Conservation (phyloP, 2,797 vertebrate species). For the Periparus ater region DNA sequence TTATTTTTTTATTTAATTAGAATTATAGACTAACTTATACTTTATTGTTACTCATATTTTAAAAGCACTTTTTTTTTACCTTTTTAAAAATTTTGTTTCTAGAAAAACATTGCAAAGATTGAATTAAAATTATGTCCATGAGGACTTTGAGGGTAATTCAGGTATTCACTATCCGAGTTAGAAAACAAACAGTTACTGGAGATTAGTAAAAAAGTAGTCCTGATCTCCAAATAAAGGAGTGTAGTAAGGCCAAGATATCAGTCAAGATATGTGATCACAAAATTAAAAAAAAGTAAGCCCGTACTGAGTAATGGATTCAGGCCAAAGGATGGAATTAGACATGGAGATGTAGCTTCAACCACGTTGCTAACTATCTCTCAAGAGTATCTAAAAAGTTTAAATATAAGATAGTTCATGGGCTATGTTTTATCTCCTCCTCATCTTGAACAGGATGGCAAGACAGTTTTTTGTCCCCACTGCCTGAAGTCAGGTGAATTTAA, state of each 20-base stretch:
- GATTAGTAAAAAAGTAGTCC: not conserved
- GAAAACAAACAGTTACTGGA: not conserved
- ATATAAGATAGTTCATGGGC: not conserved
- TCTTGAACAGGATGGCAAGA: not conserved
- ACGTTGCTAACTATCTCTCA: not conserved
- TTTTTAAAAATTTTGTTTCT: not conserved
- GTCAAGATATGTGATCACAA: not conserved
- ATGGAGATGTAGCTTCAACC: not conserved
- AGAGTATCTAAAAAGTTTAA: not conserved
- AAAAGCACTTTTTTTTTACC: not conserved
- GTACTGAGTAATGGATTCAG: not conserved
- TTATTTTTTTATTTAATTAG: not conserved
- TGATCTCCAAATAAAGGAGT: not conserved
- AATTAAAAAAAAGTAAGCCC: not conserved
- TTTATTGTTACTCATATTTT: not conserved
- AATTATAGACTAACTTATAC: not conserved
- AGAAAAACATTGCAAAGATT: not conserved
- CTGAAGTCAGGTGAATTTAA: not conserved
- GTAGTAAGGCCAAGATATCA: not conserved
- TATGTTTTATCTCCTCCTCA: not conserved
- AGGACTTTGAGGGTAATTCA: not conserved
- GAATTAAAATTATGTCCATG: not conserved
- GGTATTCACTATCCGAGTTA: not conserved
- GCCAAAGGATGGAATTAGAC: not conserved
- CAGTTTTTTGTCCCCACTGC: not conserved